Evolutionary conservation across 2,797 vertebrate genomes (phyloP).

Genomic region (Gallinago solitaria): DNA sequence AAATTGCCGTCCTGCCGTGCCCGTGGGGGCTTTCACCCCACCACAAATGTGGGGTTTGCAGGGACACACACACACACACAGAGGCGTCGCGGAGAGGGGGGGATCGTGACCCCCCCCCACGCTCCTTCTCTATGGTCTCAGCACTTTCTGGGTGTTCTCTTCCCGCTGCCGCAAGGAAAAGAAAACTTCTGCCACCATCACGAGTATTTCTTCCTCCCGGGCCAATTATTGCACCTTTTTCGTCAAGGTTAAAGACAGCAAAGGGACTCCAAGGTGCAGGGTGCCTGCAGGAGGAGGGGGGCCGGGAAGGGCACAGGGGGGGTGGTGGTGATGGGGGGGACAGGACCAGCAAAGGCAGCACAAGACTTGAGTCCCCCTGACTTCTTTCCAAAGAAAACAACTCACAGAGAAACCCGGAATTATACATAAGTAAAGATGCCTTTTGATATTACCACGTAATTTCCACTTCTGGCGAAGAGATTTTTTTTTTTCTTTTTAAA

Average conservation of each 20-base stretch:
- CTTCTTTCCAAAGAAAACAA: conserved; percentile 64
- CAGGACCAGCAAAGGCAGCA: background rate
- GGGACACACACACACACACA: background rate
- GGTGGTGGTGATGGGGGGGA: too few relatives aligned
- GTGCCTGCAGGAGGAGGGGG: background rate
- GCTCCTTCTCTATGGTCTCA: background rate
- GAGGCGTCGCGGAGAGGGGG: background rate
- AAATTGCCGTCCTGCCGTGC: background rate
- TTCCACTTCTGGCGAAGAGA: conserved; percentile 75
- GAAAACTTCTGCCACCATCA: conserved; percentile 9
- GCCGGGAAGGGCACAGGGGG: background rate
- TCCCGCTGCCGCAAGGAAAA: conserved; percentile 11
- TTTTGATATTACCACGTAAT: conserved; percentile 76
- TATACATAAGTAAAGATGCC: conserved; percentile 67
- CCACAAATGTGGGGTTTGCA: background rate
- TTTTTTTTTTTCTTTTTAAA: too few relatives aligned
- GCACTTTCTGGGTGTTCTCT: conserved; percentile 18
- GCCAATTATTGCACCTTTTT: background rate
- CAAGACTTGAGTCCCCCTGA: conserved; percentile 28
- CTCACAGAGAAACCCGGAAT: conserved; percentile 72
- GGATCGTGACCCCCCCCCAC: background rate
- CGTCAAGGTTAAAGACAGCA: background rate
- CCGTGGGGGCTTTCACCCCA: background rate
- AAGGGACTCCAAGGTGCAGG: background rate
- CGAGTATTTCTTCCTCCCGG: background rate